A percentile compares a stretch with the other conserved stretches of the same genome.
Evolutionary conservation across 2,113 vertebrate species (phyloP).

Genomic region (Prunella himalayana): DNA sequence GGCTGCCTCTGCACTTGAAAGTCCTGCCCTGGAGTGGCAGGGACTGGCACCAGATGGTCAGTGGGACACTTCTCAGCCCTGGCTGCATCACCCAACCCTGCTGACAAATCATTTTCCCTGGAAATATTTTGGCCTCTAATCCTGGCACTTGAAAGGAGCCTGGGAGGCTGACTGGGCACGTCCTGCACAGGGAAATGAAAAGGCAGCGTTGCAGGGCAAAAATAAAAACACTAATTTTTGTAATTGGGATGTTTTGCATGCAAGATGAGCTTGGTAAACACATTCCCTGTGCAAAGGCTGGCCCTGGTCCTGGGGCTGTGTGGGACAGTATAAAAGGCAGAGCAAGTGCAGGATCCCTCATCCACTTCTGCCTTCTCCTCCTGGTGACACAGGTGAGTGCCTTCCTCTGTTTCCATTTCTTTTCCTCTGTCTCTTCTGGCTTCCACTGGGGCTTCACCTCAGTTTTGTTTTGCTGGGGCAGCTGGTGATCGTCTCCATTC

Average conservation of each 20-base stretch:
- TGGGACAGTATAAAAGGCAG: not conserved
- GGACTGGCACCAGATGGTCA: not conserved
- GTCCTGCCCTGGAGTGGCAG: not conserved
- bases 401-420: fast-evolving
- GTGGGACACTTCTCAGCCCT: not conserved
- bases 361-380: not conserved
- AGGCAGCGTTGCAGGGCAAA: not conserved
- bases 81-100: not conserved
- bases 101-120: not conserved
- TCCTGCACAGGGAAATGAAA: not conserved
- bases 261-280: not conserved
- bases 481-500: fast-evolving
- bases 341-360: not conserved
- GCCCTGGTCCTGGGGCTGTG: not conserved
- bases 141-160: not conserved
- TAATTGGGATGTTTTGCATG: not conserved
- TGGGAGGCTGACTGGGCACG: not conserved
- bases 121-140: not conserved
- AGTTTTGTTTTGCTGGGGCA: not conserved
- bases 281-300: fast-evolving
- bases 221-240: not conserved
- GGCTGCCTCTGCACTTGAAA: not conserved
- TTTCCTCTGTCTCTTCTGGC: no score
- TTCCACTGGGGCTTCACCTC: not conserved
- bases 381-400: not conserved